These are phyloP conservation scores for Botrylloides violaceus DNA, from an alignment of 23 tunicate species.

Conservation along the genomic window DNA sequence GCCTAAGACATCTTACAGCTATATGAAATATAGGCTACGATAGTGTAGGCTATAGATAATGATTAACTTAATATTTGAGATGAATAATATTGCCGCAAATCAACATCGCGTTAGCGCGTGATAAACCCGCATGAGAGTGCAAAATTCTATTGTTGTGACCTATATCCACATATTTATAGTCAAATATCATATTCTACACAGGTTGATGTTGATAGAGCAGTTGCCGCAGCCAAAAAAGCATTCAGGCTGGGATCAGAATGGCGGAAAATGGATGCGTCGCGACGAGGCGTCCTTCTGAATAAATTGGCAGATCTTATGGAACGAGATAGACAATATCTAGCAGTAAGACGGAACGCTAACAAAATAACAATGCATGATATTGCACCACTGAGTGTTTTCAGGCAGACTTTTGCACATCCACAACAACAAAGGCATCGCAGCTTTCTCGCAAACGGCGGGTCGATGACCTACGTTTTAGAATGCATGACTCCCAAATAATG, in stretches of 20 bases:
- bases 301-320: constrained; percentile 56
- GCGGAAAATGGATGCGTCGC: constrained; percentile 45
- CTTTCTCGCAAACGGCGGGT: no score
- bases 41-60: not conserved
- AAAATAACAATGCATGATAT: no score
- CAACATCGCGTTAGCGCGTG: not conserved
- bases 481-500: no score
- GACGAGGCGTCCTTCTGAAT: constrained; percentile 32
- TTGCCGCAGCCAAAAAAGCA: constrained; percentile 46
- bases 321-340: constrained; percentile 31
- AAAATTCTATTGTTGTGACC: not conserved
- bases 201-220: constrained; percentile 52
- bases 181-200: no score
- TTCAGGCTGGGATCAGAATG: constrained; percentile 47
- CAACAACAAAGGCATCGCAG: no score
- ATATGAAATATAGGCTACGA: not conserved
- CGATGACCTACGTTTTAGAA: no score
- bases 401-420: no score
- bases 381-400: no score
- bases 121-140: no score
- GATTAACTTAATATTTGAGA: not conserved
- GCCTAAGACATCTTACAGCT: not conserved
- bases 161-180: not conserved
- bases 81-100: not conserved
- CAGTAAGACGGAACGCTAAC: no score